Percentiles rank a stretch among this genome's conserved stretches.
Conservation (phyloP, 2,797 vertebrate species). For the Zalophus californianus region DNA sequence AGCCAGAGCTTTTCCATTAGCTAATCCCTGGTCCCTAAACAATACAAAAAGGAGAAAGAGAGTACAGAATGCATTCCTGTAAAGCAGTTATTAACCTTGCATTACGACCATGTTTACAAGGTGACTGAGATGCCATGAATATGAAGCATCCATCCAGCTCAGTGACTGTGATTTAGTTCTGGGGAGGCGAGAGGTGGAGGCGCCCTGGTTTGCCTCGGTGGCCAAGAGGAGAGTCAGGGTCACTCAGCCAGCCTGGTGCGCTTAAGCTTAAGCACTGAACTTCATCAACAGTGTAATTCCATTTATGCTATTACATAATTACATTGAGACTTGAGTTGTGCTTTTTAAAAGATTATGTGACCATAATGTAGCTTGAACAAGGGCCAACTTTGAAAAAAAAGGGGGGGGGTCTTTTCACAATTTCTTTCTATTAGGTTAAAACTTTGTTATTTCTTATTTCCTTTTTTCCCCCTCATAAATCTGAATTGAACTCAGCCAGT, state of each 20-base stretch:
- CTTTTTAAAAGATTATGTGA: constrained; percentile 99
- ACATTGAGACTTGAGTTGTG: constrained; percentile 95
- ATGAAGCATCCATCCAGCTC: background rate
- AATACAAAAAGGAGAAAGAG: background rate
- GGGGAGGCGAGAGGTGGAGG: constrained; percentile 1
- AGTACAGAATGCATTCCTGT: constrained; percentile 9
- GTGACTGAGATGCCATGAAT: constrained; percentile 63
- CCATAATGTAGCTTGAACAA: constrained; percentile 97
- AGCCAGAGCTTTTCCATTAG: background rate
- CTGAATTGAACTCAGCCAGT: constrained; percentile 89
- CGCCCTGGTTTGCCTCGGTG: constrained; percentile 76
- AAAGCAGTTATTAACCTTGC: constrained; percentile 54
- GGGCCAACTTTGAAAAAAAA: constrained; percentile 92
- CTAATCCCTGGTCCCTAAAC: background rate
- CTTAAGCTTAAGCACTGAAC: constrained; percentile 89
- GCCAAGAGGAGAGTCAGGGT: constrained; percentile 89
- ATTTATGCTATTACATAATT: constrained; percentile 99
- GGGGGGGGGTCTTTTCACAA: constrained; percentile 87
- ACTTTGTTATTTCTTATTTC: constrained; percentile 77
- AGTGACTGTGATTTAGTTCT: constrained; percentile 57
- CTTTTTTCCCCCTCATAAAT: constrained; percentile 85
- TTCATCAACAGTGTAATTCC: constrained; percentile 95
- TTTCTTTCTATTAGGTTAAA: constrained; percentile 90
- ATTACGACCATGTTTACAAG: constrained; percentile 58
- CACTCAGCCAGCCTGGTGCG: constrained; percentile 86